Evolutionary conservation across 2,797 vertebrate genomes (phyloP), one percentile per base, ranked within the genome.

Genomic region (Chelon auratus): DNA sequence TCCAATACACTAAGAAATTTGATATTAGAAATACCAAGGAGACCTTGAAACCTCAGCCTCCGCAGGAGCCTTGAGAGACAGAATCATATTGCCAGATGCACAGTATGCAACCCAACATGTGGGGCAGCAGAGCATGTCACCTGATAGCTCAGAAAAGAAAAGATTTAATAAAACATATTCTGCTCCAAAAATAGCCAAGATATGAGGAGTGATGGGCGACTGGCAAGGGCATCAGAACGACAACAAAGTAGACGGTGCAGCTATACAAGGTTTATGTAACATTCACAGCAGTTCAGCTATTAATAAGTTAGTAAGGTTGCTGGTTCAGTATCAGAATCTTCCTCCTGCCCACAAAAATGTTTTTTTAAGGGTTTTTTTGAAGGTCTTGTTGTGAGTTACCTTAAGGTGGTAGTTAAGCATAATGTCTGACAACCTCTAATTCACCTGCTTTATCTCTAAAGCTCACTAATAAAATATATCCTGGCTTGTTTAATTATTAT

Each of bases 101-200:
- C 50, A 43, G 39, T n/a, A 73, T 26, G 24, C 45, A 76, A 76
- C 75, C 47, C 43, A 68, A 53, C 76, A 74, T 85, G 58, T 39
- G 4, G 43, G 42, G 82, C 77, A 53, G 55, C 55, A 50, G 59
- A 82, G 64, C 40, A 53, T 3, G 30, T 81, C 73, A 83, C 71
- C 80, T 75, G 62, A 80, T 77, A 63, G 67, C 62, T 36, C 68
- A 47, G 67, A 68, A 26, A 82, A 77, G n/a, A n/a, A 75, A 64
- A 6, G 18, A 54, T 77, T 84, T 68, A 81, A 86, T 81, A 86
- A 87, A 86, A 82, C 57, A 86, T 73, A 70, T 77, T 30, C 65
- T 62, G 64, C 26, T 68, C 82, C 72, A 77, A 71, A 82, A 79
- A 88, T 84, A 88, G 73, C 48, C 1, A 18, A 18, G 39, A 75